Percentiles rank a stretch among this genome's conserved stretches.
These are phyloP conservation scores for Ranitomeya imitator DNA, from an alignment of 2,113 vertebrate genomes.

Conservation along the genomic window DNA sequence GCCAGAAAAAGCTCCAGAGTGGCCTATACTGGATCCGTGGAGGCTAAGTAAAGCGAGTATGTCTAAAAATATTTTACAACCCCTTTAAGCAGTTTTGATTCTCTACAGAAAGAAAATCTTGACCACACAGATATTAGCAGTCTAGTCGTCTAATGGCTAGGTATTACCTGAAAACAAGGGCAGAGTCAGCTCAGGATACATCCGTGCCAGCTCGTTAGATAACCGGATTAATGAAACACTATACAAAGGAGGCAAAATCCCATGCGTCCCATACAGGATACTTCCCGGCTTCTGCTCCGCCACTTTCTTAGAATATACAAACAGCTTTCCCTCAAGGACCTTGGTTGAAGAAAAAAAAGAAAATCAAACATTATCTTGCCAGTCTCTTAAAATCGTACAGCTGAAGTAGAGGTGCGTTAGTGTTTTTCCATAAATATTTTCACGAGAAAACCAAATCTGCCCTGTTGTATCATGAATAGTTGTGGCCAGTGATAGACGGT, in stretches of 20 bases:
- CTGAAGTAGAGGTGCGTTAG: background rate
- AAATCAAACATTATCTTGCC: background rate
- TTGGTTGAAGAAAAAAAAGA: slow-evolving; percentile 60
- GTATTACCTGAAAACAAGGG: slow-evolving; percentile 94
- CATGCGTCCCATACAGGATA: slow-evolving; percentile 92
- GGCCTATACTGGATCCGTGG: no score
- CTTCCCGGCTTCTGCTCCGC: slow-evolving; percentile 91
- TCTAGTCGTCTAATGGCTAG: no score
- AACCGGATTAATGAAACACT: slow-evolving; percentile 90
- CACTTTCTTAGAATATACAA: slow-evolving; percentile 92
- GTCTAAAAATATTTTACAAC: no score
- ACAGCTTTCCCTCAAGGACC: slow-evolving; percentile 94
- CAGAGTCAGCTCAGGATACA: slow-evolving; percentile 97
- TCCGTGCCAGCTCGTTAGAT: slow-evolving; percentile 91
- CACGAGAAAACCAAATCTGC: background rate
- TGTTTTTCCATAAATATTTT: background rate
- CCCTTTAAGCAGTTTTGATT: background rate
- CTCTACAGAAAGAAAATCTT: background rate
- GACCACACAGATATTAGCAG: background rate
- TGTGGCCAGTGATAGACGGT: no score
- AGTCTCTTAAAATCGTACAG: background rate
- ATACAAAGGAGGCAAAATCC: slow-evolving; percentile 91
- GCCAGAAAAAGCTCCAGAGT: no score
- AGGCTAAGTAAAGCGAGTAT: no score
- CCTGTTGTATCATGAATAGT: no score